Evolutionary conservation across 2,113 vertebrate genomes (phyloP).

Genomic region (Tychaedon coryphoeus): DNA sequence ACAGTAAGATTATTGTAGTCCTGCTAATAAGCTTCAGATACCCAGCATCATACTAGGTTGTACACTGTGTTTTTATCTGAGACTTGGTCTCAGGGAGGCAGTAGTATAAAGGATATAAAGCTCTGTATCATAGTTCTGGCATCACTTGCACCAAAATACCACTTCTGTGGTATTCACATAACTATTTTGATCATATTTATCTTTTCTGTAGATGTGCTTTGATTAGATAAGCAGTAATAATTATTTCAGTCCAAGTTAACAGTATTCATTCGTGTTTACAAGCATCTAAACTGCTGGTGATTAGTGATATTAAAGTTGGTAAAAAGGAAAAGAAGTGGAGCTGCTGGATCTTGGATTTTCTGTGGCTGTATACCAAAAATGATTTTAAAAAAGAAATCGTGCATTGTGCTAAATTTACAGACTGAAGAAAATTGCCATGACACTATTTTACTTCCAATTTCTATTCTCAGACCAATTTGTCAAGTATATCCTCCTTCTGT

Average conservation of each 20-base stretch:
- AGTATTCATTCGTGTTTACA: background rate
- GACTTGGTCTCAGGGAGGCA: background rate
- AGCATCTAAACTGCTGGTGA: background rate
- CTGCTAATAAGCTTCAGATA: background rate
- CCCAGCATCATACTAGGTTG: background rate
- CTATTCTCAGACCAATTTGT: background rate
- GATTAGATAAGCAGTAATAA: background rate
- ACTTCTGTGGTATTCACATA: background rate
- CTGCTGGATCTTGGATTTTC: background rate
- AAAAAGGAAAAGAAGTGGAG: background rate
- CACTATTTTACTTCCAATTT: background rate
- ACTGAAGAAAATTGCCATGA: background rate
- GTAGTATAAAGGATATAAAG: background rate
- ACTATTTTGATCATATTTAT: background rate
- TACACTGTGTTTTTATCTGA: background rate
- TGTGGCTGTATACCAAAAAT: background rate
- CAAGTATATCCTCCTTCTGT: background rate
- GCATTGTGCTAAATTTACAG: background rate
- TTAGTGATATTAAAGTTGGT: background rate
- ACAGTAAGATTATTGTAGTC: background rate
- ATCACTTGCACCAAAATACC: background rate
- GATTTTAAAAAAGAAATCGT: background rate
- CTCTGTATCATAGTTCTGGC: background rate
- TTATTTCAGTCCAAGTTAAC: background rate
- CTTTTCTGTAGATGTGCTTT: background rate